Evolutionary conservation across 1,140 invertebrate species (phyloP), one percentile per base, ranked within the genome.

Genomic region (Lepidurus packardi): DNA sequence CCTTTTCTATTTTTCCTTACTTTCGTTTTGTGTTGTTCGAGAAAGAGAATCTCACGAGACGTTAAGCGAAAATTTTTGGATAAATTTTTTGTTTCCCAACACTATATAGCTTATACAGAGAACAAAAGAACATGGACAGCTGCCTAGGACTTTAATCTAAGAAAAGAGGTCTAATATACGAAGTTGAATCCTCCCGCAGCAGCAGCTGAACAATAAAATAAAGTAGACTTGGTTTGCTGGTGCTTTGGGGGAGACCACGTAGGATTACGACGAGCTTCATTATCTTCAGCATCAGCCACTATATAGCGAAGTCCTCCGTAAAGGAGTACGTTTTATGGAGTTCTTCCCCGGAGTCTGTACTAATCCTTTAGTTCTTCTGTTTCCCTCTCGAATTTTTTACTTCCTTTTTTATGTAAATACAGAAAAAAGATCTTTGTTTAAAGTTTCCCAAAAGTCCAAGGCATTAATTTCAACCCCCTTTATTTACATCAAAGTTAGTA

Each of bases 261-360:
- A 65, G 53, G 53, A 65, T 65, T 16, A 65, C 8, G 21, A 65
- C 53, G 53, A 65, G 16, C 8, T 65, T 16, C 53, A 65, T 65
- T 65, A 65, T 65, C 53, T 13, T 65, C 53, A 13, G n/a, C 53
- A 65, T 65, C 53, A 65, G 13, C 53, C 53, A 16, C 53, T 65
- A 21, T 13, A 34, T 34, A 34, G 6, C 16, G 1, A 65, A 65
- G 8, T 65, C 8, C 53, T 65, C 16, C 21, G 10, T 65, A 65
- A 65, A 21, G 53, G 53, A 16, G 53, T 21, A n/a, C 13, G 7
- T 65, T 65, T 65, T 65, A 65, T 65, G 53, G 53, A 65, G 53
- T n/a, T 16, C 13, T 65, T 65, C n/a, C 53, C 53, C 53, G 21
- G 53, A 65, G 53, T 4, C 53, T 65, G 21, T n/a, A 65, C 53